Evolutionary conservation across 2,888 invertebrate species (phyloP).

Genomic region (Acleris cristana): DNA sequence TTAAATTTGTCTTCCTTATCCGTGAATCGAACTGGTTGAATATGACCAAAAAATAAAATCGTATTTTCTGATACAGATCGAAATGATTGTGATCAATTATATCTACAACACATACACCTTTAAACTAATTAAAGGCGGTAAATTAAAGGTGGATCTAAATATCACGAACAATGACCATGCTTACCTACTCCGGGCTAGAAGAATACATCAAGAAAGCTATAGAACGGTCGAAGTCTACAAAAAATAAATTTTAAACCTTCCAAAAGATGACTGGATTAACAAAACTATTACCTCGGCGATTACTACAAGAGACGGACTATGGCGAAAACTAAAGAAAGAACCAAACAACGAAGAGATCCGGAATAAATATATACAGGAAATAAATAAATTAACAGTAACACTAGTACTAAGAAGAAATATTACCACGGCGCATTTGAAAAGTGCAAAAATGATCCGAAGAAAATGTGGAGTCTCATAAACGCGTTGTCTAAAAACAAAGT

Average conservation of each 20-base stretch:
- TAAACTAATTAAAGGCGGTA: no score
- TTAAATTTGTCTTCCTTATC: no score
- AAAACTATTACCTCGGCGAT: constrained; percentile 6
- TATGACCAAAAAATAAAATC: no score
- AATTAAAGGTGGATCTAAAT: background rate
- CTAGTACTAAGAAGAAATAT: no score
- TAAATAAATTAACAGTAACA: no score
- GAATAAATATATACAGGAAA: no score
- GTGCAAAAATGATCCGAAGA: constrained; percentile 9
- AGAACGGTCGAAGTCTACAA: constrained; percentile 1
- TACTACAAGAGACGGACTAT: constrained; percentile 5
- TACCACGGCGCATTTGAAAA: constrained; percentile 11
- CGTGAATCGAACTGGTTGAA: no score
- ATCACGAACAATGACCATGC: background rate
- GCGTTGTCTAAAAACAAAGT: constrained; percentile 13
- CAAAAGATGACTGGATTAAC: constrained; percentile 24
- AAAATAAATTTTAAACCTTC: constrained; percentile 19
- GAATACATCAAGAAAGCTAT: constrained; percentile 5
- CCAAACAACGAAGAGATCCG: constrained; percentile 12
- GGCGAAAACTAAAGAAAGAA: constrained; percentile 16
- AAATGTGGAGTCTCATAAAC: constrained; percentile 22
- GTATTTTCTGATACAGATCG: no score
- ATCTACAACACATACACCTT: no score
- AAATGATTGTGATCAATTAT: no score
- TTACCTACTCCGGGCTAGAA: constrained; percentile 5